Evolutionary conservation across 2,888 invertebrate genomes (phyloP).

Genomic region (Nudaria mundana): DNA sequence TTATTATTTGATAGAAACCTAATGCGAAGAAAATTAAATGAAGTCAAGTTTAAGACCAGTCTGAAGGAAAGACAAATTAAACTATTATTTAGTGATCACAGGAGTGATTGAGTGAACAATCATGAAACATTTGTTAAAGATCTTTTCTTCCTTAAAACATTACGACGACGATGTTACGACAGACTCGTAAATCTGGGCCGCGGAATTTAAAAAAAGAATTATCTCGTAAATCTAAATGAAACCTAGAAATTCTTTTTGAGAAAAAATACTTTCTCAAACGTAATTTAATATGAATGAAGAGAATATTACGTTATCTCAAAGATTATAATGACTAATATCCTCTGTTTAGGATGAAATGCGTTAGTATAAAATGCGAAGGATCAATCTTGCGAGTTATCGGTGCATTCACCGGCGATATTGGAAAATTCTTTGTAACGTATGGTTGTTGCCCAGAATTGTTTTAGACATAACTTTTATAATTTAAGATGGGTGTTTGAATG

Average conservation of each 20-base stretch:
- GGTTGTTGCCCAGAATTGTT: constrained; percentile 20
- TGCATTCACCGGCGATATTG: constrained; percentile 24
- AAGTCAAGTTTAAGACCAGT: constrained; percentile 9
- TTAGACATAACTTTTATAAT: constrained; percentile 12
- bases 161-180: constrained; percentile 30
- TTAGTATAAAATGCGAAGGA: constrained; percentile 13
- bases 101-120: no score
- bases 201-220: constrained; percentile 41
- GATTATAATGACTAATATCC: no score
- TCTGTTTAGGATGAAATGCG: no score
- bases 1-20: no score
- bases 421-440: constrained; percentile 32
- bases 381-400: constrained; percentile 14
- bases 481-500: constrained; percentile 1
- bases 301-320: no score
- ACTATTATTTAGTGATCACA: constrained; percentile 12
- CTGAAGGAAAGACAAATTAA: neutral
- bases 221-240: constrained; percentile 59
- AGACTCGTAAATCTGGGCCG: no score
- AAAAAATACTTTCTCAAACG: constrained; percentile 17
- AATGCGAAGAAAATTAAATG: neutral
- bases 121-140: constrained; percentile 31
- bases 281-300: constrained; percentile 25
- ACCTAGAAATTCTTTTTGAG: constrained; percentile 37
- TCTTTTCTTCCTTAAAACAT: constrained; percentile 39